Evolutionary conservation across 64 coral and sea anemone genomes (phyloP).

Genomic region (Pocillopora damicornis): DNA sequence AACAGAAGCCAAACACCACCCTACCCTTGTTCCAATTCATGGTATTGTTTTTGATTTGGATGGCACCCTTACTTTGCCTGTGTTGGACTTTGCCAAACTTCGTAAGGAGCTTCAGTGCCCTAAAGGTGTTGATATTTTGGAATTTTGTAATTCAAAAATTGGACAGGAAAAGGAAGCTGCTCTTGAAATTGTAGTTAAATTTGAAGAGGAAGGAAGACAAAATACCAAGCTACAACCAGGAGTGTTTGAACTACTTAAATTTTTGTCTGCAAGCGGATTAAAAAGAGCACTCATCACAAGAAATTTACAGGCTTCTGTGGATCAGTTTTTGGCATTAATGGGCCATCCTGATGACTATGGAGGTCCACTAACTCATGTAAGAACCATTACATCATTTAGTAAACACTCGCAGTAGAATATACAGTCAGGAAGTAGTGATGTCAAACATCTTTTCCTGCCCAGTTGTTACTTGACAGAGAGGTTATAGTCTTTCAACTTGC

Average conservation of each 20-base stretch:
- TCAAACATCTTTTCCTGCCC: no score
- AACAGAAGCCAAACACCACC: conserved; percentile 17
- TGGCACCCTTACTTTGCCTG: conserved; percentile 89
- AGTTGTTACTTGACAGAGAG: no score
- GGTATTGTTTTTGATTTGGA: conserved; percentile 96
- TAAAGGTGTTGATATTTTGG: conserved; percentile 63
- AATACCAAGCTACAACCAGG: conserved; percentile 83
- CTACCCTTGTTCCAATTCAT: conserved; percentile 51
- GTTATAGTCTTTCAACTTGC: no score
- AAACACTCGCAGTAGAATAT: no score
- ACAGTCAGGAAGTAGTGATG: no score
- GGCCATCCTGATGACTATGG: conserved; percentile 72
- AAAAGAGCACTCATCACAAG: conserved; percentile 89
- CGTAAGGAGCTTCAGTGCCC: conserved; percentile 62
- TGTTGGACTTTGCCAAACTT: conserved; percentile 70
- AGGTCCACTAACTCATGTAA: conserved; percentile 86
- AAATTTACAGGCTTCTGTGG: conserved; percentile 73
- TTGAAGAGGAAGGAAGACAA: conserved; percentile 93
- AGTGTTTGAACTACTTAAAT: conserved; percentile 75
- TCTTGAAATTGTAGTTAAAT: conserved; percentile 70
- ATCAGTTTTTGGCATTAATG: conserved; percentile 74
- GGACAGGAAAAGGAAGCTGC: conserved; percentile 51
- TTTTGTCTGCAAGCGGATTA: conserved; percentile 41
- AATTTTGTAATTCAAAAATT: conserved; percentile 58
- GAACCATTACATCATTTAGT: not conserved